Evolutionary conservation across 2,888 invertebrate species (phyloP), one percentile per base, ranked within the genome.

Genomic region (Amiota mariae): DNA sequence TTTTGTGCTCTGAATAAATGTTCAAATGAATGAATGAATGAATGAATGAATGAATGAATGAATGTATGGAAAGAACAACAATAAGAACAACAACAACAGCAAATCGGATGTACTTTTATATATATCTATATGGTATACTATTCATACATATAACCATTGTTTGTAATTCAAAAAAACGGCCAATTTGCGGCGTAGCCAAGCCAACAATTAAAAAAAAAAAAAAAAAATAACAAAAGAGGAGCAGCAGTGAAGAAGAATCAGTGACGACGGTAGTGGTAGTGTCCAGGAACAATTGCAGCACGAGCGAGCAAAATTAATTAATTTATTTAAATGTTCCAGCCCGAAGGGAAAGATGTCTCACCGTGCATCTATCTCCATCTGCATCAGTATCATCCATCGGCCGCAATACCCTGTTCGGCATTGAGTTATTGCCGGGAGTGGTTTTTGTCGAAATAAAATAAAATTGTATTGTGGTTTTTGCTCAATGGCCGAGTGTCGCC

Each of bases 401-500:
- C 66, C 66, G 48, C 48, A 66, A 24, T 36, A 51, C 48, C 4
- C 51, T 68, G 67, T 54, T 68, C 68, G 71, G 67, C 78, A 73
- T 76, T 78, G 77, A 79, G 80, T 81, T 78, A 78, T 61, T 48
- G 59, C 72, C 68, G 49, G 47, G 54, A 73, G 75, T 71, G 54
- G 70, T 59, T 70, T 71, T 71, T 75, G 77, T 78, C 56, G 24
- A 64, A 72, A 64, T 66, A 54, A 76, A 71, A 83, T 81, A 77
- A 81, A 84, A 84, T 84, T 80, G 80, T 81, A 81, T 83, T 82
- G 85, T 78, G 84, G 80, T 76, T 82, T 83, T 82, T 68, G 72
- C 82, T 79, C 84, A 81, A 80, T 76, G 80, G 82, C 82, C 82
- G 79, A 80, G 82, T 80, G 82, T 78, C 78, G 76, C 80, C 73